Conservation (phyloP, 37 sponge, comb jelly and placozoan genomes). For the Amphimedon queenslandica region DNA sequence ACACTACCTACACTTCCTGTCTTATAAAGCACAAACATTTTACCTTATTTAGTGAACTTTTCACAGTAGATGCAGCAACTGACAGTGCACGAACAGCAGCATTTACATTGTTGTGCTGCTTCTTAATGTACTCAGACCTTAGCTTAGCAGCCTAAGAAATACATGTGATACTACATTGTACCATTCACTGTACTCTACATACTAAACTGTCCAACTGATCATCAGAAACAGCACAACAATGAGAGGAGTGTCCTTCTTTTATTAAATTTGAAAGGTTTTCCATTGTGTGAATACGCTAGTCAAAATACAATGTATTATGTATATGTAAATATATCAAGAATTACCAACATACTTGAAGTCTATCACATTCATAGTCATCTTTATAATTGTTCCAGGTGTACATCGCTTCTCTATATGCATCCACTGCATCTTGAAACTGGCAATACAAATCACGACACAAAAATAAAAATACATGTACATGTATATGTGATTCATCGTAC, state of each 20-base stretch:
- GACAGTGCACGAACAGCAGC: conserved; percentile 10
- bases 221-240: conserved; percentile 13
- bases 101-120: conserved; percentile 13
- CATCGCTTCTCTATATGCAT: conserved; percentile 64
- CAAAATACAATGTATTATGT: not conserved
- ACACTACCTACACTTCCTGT: not conserved
- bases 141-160: conserved; percentile 50
- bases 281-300: conserved; percentile 79
- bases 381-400: conserved; percentile 51
- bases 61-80: not conserved
- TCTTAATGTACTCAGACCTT: conserved; percentile 37
- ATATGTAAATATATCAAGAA: not conserved
- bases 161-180: not conserved
- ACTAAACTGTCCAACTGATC: conserved; percentile 28
- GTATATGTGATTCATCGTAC: conserved; percentile 13
- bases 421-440: conserved; percentile 34
- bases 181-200: not conserved
- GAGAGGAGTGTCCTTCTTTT: conserved; percentile 10
- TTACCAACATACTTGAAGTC: conserved; percentile 24
- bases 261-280: conserved; percentile 62
- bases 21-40: not conserved
- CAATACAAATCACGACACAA: not conserved
- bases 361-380: conserved; percentile 48
- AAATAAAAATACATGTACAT: not conserved
- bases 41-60: not conserved